Percentiles rank a stretch among this genome's conserved stretches.
These are phyloP conservation scores for Synchiropus splendidus DNA, from an alignment of 2,113 vertebrate genomes.

Conservation along the genomic window DNA sequence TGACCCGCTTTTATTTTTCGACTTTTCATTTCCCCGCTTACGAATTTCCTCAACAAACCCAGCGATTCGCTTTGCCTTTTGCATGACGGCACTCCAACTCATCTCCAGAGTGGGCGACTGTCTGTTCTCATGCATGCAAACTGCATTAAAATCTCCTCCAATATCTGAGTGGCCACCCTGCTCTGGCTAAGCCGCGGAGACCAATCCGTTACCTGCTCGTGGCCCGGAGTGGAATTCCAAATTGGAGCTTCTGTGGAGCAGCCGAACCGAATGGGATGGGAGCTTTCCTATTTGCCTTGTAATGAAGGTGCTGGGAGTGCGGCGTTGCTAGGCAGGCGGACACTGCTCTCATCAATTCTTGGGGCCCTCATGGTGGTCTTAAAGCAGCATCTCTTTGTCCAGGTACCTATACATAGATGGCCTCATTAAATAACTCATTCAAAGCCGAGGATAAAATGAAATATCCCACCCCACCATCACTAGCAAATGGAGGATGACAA, in stretches of 20 bases:
- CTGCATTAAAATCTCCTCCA: slow-evolving; percentile 47
- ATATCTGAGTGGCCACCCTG: slow-evolving; percentile 57
- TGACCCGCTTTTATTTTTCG: too few relatives aligned
- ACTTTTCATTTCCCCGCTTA: not conserved
- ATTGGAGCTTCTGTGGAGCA: slow-evolving; percentile 25
- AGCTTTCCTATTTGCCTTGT: too few relatives aligned
- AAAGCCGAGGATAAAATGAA: too few relatives aligned
- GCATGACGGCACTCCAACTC: not conserved
- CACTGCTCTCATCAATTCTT: too few relatives aligned
- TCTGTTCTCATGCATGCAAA: slow-evolving; percentile 38
- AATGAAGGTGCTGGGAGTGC: slow-evolving; percentile 3
- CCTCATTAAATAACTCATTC: too few relatives aligned
- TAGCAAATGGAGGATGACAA: too few relatives aligned
- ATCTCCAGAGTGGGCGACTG: slow-evolving; percentile 19
- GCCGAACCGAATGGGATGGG: slow-evolving; percentile 8
- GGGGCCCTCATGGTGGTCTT: too few relatives aligned
- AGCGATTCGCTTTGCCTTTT: not conserved
- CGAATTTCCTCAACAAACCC: not conserved
- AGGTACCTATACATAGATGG: too few relatives aligned
- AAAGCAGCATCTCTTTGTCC: too few relatives aligned
- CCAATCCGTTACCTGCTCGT: slow-evolving; percentile 47
- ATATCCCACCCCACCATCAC: too few relatives aligned
- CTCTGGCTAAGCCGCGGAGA: slow-evolving; percentile 25
- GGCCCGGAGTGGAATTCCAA: slow-evolving; percentile 24
- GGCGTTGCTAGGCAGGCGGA: too few relatives aligned